Percentiles rank a stretch among this genome's conserved stretches.
phyloP scores from a whole-genome alignment of 2,797 vertebrate genomes.

The Acipenser transmontanus region DNA sequence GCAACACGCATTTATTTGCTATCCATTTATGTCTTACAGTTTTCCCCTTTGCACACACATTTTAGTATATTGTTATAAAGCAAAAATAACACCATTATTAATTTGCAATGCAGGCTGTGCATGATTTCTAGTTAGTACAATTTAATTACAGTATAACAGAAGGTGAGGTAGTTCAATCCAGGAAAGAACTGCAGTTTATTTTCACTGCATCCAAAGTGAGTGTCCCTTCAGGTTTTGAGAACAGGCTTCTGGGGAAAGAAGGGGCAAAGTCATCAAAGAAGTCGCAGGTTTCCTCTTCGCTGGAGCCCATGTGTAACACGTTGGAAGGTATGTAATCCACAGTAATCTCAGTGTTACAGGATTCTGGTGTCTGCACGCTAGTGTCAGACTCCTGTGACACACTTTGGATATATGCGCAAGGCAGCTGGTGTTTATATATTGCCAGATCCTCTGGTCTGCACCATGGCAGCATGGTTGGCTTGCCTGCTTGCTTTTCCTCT shows the following conservation, averaged over 20 bases:
- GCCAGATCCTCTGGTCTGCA: background rate
- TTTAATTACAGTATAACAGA: too few relatives aligned
- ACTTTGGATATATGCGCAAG: slow-evolving; percentile 64
- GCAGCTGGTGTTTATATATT: slow-evolving; percentile 16
- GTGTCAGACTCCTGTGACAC: slow-evolving; percentile 43
- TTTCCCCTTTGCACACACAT: too few relatives aligned
- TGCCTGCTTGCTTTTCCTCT: background rate
- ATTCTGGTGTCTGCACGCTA: slow-evolving; percentile 45
- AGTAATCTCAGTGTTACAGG: slow-evolving; percentile 32
- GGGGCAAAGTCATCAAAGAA: slow-evolving; percentile 29
- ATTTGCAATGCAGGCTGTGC: too few relatives aligned
- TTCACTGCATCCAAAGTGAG: slow-evolving; percentile 75
- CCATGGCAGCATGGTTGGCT: background rate
- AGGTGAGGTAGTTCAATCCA: slow-evolving; percentile 23
- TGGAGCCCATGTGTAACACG: slow-evolving; percentile 26
- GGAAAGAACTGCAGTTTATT: slow-evolving; percentile 56
- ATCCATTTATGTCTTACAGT: too few relatives aligned
- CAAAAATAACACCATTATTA: too few relatives aligned
- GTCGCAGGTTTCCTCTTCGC: slow-evolving; percentile 31
- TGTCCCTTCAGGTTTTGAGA: slow-evolving; percentile 41
- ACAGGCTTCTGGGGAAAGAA: slow-evolving; percentile 30
- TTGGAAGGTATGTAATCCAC: slow-evolving; percentile 53
- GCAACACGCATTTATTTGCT: too few relatives aligned
- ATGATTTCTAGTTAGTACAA: too few relatives aligned
- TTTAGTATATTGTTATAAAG: too few relatives aligned